A percentile compares a stretch with the other conserved stretches of the same genome.
Evolutionary conservation across 2,113 vertebrate species (phyloP).

Genomic region (Mus pahari): DNA sequence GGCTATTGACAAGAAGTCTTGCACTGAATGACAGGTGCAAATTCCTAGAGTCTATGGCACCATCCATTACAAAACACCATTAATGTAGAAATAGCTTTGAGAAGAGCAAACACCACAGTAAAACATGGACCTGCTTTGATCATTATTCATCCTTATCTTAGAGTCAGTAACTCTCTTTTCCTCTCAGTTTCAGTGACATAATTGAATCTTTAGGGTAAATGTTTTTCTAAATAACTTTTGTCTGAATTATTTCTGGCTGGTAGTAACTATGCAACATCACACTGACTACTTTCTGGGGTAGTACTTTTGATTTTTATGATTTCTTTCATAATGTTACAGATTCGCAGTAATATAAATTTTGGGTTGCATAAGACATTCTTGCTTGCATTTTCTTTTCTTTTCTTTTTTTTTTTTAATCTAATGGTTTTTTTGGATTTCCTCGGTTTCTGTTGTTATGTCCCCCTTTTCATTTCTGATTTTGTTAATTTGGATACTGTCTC

Average conservation of each 20-base stretch:
- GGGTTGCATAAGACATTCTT: not conserved
- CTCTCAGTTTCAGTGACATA: not conserved
- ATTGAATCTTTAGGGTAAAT: not conserved
- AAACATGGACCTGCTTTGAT: not conserved
- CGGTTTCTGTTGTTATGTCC: too few species aligned
- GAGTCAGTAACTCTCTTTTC: not conserved
- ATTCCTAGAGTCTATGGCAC: not conserved
- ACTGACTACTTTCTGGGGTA: not conserved
- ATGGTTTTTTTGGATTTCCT: too few species aligned
- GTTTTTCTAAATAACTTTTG: constrained; percentile 36
- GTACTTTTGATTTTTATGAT: not conserved
- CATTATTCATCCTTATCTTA: not conserved
- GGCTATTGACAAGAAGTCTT: not conserved
- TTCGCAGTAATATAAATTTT: constrained; percentile 24
- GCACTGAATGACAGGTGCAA: not conserved
- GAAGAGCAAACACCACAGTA: not conserved
- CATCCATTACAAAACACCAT: not conserved
- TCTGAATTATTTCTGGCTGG: not conserved
- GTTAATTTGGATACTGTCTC: too few species aligned
- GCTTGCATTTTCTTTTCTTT: not conserved
- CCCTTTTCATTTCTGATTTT: too few species aligned
- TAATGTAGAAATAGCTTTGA: not conserved
- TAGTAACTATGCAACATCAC: not conserved
- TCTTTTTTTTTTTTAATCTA: too few species aligned
- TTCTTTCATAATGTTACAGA: not conserved